phyloP scores from a whole-genome alignment of 2,797 vertebrate species.

The Antrozous pallidus region DNA sequence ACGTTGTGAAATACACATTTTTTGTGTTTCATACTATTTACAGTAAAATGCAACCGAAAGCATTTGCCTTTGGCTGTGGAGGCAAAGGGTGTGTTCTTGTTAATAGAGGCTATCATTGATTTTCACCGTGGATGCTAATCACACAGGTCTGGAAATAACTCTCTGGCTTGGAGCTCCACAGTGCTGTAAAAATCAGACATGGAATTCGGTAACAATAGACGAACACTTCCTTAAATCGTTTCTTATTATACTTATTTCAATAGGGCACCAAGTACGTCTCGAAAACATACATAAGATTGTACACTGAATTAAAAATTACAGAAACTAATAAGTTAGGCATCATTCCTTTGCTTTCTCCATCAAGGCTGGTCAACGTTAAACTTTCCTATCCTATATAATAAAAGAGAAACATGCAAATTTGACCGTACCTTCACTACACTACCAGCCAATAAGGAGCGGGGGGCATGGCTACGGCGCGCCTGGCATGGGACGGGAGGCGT shows the following conservation, averaged over 20 bases:
- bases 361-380: not conserved
- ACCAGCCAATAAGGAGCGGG: too few species aligned
- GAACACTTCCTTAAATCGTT: not conserved
- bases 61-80: not conserved
- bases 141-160: not conserved
- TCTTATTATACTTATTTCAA: not conserved
- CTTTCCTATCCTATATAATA: too few species aligned
- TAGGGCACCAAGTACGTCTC: not conserved
- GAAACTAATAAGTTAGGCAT: not conserved
- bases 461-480: too few species aligned
- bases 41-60: constrained; percentile 62
- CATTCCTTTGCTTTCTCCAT: not conserved
- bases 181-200: not conserved
- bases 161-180: not conserved
- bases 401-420: too few species aligned
- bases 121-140: not conserved
- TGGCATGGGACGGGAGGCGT: too few species aligned
- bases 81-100: not conserved
- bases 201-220: not conserved
- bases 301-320: not conserved
- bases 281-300: not conserved
- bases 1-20: constrained; percentile 27
- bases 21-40: constrained; percentile 20
- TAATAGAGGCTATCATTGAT: not conserved
- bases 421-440: too few species aligned